Conservation (phyloP, 2,113 vertebrate genomes). For the Solea solea region DNA sequence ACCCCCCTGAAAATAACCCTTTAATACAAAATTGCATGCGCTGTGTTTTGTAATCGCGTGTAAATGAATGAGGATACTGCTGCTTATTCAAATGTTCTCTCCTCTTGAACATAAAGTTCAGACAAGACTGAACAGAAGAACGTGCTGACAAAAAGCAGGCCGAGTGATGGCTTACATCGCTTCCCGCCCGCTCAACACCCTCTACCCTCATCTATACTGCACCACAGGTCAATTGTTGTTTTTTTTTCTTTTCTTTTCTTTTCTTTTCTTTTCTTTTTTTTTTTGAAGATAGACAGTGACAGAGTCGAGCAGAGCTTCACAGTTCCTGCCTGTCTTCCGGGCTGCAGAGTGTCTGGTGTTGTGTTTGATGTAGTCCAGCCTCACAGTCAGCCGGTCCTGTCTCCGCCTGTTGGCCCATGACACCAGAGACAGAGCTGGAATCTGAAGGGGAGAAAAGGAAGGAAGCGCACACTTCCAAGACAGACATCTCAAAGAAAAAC, state of each 20-base stretch:
- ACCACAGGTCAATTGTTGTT: constrained; percentile 23
- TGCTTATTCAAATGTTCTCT: constrained; percentile 51
- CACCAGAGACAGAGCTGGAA: constrained; percentile 56
- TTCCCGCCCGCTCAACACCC: constrained; percentile 45
- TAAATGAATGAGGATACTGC: constrained; percentile 42
- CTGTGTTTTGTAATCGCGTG: constrained; percentile 43
- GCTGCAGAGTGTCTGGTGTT: constrained; percentile 54
- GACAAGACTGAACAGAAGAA: constrained; percentile 41
- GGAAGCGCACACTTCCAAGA: constrained; percentile 51
- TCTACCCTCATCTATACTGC: constrained; percentile 16
- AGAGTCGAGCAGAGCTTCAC: constrained; percentile 53
- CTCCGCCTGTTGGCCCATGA: constrained; percentile 54
- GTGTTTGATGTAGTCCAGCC: constrained; percentile 73
- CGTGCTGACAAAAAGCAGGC: constrained; percentile 44
- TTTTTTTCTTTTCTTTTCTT: constrained; percentile 1
- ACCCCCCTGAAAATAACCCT: constrained; percentile 63
- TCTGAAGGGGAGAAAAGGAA: constrained; percentile 62
- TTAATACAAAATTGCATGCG: constrained; percentile 52
- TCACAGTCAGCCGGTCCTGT: constrained; percentile 25
- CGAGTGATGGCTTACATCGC: constrained; percentile 28
- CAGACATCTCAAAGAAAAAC: constrained; percentile 50
- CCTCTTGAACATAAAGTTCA: constrained; percentile 29
- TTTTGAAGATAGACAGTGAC: constrained; percentile 65
- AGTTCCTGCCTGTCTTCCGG: constrained; percentile 75
- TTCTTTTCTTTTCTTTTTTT: background rate